A percentile compares a stretch with the other conserved stretches of the same genome.
Conservation (phyloP, 2,797 vertebrate genomes). For the Crenichthys baileyi region DNA sequence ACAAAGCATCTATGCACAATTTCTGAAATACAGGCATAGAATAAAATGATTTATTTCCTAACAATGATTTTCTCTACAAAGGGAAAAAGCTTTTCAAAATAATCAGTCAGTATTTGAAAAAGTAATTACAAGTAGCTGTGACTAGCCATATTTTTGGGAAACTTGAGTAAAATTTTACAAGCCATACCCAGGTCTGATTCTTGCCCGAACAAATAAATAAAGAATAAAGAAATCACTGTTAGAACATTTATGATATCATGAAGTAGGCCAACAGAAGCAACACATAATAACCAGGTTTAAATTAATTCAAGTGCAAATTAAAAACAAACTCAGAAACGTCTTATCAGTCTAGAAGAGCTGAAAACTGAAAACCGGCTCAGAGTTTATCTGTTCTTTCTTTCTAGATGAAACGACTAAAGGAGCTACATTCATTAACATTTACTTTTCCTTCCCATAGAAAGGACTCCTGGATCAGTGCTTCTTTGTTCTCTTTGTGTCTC, state of each 20-base stretch:
- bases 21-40: not conserved
- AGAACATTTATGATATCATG: not conserved
- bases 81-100: too few species aligned
- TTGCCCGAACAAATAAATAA: not conserved
- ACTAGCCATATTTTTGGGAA: not conserved
- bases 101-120: not conserved
- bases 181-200: not conserved
- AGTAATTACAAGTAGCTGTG: not conserved
- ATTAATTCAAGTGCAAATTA: not conserved
- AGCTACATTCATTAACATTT: too few species aligned
- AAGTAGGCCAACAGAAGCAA: not conserved
- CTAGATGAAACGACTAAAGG: too few species aligned
- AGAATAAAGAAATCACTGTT: not conserved
- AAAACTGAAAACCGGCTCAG: too few species aligned
- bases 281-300: not conserved
- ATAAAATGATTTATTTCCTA: not conserved
- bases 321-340: not conserved
- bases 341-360: not conserved
- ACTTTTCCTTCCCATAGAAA: too few species aligned
- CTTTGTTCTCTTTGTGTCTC: too few species aligned
- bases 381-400: too few species aligned
- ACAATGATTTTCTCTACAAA: too few species aligned
- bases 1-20: not conserved
- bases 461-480: too few species aligned
- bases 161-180: not conserved